A percentile compares a stretch with the other conserved stretches of the same genome.
Evolutionary conservation across 2,113 vertebrate species (phyloP).

Genomic region (Numenius arquata): DNA sequence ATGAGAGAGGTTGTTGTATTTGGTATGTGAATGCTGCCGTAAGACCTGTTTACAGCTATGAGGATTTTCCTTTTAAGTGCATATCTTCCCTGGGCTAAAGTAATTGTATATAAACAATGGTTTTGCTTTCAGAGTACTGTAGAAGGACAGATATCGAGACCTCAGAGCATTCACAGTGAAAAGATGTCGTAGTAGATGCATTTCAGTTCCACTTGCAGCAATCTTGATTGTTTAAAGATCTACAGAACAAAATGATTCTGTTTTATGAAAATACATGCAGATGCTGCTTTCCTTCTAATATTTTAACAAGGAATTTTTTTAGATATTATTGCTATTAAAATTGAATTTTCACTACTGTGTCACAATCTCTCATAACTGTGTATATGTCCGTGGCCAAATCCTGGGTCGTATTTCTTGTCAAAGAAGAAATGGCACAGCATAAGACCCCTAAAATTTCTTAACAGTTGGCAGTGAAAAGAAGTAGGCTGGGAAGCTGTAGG

Average conservation of each 20-base stretch:
- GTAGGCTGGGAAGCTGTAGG: not conserved
- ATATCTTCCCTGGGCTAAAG: not conserved
- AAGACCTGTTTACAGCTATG: not conserved
- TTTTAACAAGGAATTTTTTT: not conserved
- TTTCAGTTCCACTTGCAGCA: not conserved
- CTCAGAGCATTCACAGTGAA: not conserved
- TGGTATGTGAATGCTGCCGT: not conserved
- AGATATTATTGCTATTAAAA: not conserved
- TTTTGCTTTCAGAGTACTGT: conserved; percentile 6
- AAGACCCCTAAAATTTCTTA: not conserved
- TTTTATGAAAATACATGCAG: not conserved
- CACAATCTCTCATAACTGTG: not conserved
- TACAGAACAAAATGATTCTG: not conserved
- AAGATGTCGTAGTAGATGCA: not conserved
- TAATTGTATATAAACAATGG: not conserved
- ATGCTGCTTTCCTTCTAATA: not conserved
- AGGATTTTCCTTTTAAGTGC: not conserved
- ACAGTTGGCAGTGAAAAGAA: not conserved
- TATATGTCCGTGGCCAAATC: not conserved
- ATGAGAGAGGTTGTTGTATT: not conserved
- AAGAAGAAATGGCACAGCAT: not conserved
- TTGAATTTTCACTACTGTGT: not conserved
- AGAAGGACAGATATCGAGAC: conserved; percentile 1
- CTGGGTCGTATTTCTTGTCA: not conserved
- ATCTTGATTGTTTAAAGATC: not conserved